Evolutionary conservation across 2,888 invertebrate genomes (phyloP).

Genomic region (Harpalus rubripes): DNA sequence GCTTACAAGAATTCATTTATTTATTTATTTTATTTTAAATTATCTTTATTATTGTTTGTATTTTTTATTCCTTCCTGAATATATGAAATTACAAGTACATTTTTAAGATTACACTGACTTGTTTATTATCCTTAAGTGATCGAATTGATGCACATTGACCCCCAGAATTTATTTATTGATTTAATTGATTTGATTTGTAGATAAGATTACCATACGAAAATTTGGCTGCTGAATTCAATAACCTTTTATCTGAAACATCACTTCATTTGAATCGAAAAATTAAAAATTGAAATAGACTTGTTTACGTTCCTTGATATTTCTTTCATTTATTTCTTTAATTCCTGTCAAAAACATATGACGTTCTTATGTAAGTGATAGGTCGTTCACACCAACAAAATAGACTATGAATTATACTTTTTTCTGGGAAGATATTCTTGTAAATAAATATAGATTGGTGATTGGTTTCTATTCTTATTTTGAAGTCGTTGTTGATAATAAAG

Average conservation of each 20-base stretch:
- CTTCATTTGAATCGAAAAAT: neutral
- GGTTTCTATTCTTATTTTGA: conserved; percentile 22
- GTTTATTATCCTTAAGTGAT: conserved; percentile 26
- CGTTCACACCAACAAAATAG: neutral
- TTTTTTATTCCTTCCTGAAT: conserved; percentile 3
- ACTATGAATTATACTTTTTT: conserved; percentile 13
- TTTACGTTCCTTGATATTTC: neutral
- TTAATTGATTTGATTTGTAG: conserved; percentile 40
- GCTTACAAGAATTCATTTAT: no score
- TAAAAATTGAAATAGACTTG: neutral
- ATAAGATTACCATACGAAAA: conserved; percentile 11
- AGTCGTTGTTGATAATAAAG: conserved; percentile 23
- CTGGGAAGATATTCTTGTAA: conserved; percentile 19
- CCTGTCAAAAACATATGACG: neutral
- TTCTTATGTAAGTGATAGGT: conserved; percentile 13
- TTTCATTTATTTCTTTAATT: no score
- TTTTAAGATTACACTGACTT: conserved; percentile 7
- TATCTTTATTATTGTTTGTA: neutral
- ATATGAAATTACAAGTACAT: neutral
- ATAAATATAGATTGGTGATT: neutral
- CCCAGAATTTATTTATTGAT: conserved; percentile 35
- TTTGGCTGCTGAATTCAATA: neutral
- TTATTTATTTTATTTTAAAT: neutral
- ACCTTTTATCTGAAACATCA: neutral
- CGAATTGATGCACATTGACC: conserved; percentile 35